Evolutionary conservation across 2,113 vertebrate genomes (phyloP), one percentile per base, ranked within the genome.

Genomic region (Neogobius melanostomus): DNA sequence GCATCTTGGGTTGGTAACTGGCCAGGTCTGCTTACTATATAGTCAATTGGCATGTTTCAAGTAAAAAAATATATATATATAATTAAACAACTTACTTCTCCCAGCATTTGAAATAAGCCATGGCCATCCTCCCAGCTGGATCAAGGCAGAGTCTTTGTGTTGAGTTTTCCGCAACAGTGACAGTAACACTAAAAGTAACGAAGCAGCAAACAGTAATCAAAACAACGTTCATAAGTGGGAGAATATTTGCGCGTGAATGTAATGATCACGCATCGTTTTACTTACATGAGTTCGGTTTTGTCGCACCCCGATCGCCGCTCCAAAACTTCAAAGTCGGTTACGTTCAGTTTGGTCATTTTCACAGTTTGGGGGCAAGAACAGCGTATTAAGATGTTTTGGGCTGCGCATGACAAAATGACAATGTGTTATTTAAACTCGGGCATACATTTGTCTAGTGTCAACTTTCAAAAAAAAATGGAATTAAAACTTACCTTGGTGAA

Each of bases 221-320:
- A 62, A 56, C 36, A 1, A 71, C n/a, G 43, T 60, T 64, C 64
- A 53, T 47, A 62, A 49, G 7, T 57, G 1, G 28, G 7, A 16
- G 42, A 14, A 7, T 7, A 8, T 42, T 11, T n/a, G 53, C 5
- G 3, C 14, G n/a, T 11, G 15, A n/a, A 17, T 8, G 42, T 14
- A 6, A 21, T 21, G 21, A 21, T 15, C 28, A 2, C 6, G 16
- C 62, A 28, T 48, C 12, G 6, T 0, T 8, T 47, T 7, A 84
- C 91, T 91, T 69, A 93, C 92, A 91, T 87, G 5, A 93, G 21
- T 60, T 92, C 88, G 0, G 9, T 78, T 42, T 5, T 67, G 5
- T 85, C 73, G 42, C 91, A 92, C 7, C 71, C 78, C 5, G 81
- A n/a, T 6, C 61, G 28, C 10, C 6, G 75, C 68, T 86, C 82